These are phyloP conservation scores for Bothrops jararaca DNA, from an alignment of 2,113 vertebrate species.

Conservation along the genomic window DNA sequence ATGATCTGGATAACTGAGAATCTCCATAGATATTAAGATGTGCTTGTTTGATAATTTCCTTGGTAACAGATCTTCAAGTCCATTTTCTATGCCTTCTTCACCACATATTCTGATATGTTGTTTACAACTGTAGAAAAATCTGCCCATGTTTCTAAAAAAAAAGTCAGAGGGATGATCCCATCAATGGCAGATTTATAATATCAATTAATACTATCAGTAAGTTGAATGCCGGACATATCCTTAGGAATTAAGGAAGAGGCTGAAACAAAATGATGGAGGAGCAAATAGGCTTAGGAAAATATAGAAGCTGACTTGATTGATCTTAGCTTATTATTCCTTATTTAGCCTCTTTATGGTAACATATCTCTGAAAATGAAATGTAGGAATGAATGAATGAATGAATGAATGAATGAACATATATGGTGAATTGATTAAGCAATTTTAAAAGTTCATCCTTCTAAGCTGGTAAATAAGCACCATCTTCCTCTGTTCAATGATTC, in stretches of 20 bases:
- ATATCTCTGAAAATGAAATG: neutral
- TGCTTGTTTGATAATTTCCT: no score
- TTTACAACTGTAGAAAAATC: neutral
- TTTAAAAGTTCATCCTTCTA: no score
- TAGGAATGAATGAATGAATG: neutral
- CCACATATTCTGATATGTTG: neutral
- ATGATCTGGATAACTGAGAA: no score
- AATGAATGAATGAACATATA: no score
- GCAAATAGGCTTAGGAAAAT: no score
- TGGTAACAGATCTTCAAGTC: no score
- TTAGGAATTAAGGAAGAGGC: neutral
- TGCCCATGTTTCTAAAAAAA: neutral
- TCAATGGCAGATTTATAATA: neutral
- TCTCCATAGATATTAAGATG: no score
- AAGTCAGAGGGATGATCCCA: neutral
- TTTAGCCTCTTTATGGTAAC: neutral
- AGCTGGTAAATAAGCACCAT: no score
- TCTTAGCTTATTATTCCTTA: no score
- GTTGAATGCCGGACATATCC: neutral
- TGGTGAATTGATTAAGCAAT: no score
- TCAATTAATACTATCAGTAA: neutral
- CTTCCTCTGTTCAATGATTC: no score
- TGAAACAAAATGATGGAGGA: neutral
- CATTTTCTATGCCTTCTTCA: neutral
- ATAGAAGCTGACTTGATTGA: no score